A percentile compares a stretch with the other conserved stretches of the same genome.
Evolutionary conservation across 2,113 vertebrate genomes (phyloP).

Genomic region (Vulpes vulpes): DNA sequence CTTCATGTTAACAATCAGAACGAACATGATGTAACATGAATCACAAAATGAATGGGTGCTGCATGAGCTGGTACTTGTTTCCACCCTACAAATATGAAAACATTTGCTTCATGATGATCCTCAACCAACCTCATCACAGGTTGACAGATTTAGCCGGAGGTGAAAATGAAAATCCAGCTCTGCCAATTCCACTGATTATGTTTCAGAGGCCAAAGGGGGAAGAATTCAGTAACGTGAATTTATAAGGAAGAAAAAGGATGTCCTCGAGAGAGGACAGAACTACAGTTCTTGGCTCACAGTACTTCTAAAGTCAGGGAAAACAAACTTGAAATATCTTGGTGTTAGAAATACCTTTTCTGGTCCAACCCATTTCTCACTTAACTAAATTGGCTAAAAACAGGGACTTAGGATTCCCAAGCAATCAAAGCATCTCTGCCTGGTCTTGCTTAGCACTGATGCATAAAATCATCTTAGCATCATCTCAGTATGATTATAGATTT

Average conservation of each 20-base stretch:
- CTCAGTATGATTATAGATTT: not conserved
- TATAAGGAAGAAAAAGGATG: not conserved
- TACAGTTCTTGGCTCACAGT: not conserved
- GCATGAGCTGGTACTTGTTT: not conserved
- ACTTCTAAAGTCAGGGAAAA: slow-evolving; percentile 12
- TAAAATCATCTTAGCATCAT: not conserved
- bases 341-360: not conserved
- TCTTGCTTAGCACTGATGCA: not conserved
- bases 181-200: not conserved
- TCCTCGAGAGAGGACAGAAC: not conserved
- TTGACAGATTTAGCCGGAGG: not conserved
- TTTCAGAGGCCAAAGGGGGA: not conserved
- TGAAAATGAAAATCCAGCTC: not conserved
- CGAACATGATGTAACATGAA: not conserved
- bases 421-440: not conserved
- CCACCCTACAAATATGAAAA: not conserved
- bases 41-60: not conserved
- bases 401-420: not conserved
- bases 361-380: not conserved
- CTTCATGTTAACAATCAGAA: not conserved
- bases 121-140: not conserved
- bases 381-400: not conserved
- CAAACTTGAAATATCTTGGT: not conserved
- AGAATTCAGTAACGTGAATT: not conserved
- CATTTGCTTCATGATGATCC: not conserved